phyloP scores from a whole-genome alignment of 1,140 invertebrate genomes.

The Drosophila repleta region DNA sequence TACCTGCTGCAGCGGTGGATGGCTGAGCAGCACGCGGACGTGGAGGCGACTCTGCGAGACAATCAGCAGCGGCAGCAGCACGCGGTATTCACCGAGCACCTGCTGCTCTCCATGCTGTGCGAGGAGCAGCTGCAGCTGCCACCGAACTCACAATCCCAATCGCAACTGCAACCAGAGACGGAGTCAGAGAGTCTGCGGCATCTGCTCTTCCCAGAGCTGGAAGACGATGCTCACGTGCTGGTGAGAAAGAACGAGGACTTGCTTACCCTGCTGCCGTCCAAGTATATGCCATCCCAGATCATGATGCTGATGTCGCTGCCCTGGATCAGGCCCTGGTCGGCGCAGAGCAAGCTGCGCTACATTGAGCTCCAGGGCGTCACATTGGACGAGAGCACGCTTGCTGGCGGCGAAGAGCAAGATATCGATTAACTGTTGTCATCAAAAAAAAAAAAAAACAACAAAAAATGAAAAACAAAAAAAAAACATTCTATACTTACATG shows the following conservation, averaged over 20 bases:
- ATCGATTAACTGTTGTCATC: slow-evolving; percentile 22
- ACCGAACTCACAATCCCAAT: neutral
- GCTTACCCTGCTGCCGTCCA: slow-evolving; percentile 3
- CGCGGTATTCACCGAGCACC: slow-evolving; percentile 55
- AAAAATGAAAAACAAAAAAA: neutral
- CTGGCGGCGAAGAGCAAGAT: slow-evolving; percentile 17
- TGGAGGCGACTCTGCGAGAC: neutral
- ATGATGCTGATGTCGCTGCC: slow-evolving; percentile 48
- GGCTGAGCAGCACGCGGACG: slow-evolving; percentile 9
- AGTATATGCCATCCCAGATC: slow-evolving; percentile 33
- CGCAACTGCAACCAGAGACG: too few species aligned
- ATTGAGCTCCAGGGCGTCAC: slow-evolving; percentile 39
- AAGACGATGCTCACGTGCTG: neutral
- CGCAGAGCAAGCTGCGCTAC: slow-evolving; percentile 20
- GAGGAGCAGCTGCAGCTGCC: slow-evolving; percentile 43
- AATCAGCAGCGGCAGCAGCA: slow-evolving; percentile 3
- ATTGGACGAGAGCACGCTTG: slow-evolving; percentile 19
- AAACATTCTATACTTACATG: neutral
- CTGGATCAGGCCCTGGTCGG: slow-evolving; percentile 29
- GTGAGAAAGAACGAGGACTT: neutral
- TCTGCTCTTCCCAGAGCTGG: neutral
- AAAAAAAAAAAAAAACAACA: neutral
- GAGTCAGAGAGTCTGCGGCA: neutral
- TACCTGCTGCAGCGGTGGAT: slow-evolving; percentile 47
- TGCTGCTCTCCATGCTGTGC: slow-evolving; percentile 64